These are phyloP conservation scores for Seriola aureovittata DNA, from an alignment of 2,113 vertebrate genomes.

Conservation along the genomic window DNA sequence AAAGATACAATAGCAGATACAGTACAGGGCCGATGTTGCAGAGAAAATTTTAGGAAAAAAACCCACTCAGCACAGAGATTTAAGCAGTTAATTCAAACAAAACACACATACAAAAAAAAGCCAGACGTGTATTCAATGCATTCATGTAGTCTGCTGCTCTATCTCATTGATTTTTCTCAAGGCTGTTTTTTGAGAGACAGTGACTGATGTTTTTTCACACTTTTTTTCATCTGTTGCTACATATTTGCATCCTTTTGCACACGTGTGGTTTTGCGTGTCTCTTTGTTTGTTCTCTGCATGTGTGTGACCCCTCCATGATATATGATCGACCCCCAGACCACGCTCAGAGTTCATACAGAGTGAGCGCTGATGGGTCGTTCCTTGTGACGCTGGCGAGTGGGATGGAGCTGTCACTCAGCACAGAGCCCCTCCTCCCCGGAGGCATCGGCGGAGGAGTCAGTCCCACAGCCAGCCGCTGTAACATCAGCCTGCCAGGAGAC, in stretches of 20 bases:
- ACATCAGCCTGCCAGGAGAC: slow-evolving; percentile 96
- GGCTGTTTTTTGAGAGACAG: slow-evolving; percentile 9
- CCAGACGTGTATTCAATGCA: slow-evolving; percentile 25
- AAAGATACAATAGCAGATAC: slow-evolving; percentile 26
- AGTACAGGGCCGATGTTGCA: slow-evolving; percentile 22
- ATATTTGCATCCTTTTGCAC: slow-evolving; percentile 20
- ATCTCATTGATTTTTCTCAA: slow-evolving; percentile 35
- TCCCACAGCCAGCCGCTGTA: slow-evolving; percentile 95
- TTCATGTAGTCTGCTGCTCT: slow-evolving; percentile 22
- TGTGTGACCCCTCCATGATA: not conserved
- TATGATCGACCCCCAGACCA: slow-evolving; percentile 84
- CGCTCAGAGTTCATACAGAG: slow-evolving; percentile 93
- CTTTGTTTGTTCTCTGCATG: not conserved
- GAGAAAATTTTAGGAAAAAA: slow-evolving; percentile 1
- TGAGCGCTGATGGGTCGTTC: slow-evolving; percentile 95
- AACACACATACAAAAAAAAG: slow-evolving; percentile 23
- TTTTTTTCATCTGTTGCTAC: slow-evolving; percentile 37
- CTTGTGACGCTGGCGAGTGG: slow-evolving; percentile 94
- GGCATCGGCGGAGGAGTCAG: slow-evolving; percentile 90
- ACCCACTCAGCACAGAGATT: slow-evolving; percentile 12
- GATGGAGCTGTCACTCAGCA: slow-evolving; percentile 95
- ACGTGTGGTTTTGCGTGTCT: slow-evolving; percentile 46
- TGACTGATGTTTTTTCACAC: slow-evolving; percentile 62
- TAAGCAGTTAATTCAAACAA: slow-evolving; percentile 42
- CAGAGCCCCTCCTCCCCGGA: slow-evolving; percentile 93